These are phyloP conservation scores for Microcebus griseorufus DNA, from an alignment of 2,113 vertebrate species.

Conservation along the genomic window DNA sequence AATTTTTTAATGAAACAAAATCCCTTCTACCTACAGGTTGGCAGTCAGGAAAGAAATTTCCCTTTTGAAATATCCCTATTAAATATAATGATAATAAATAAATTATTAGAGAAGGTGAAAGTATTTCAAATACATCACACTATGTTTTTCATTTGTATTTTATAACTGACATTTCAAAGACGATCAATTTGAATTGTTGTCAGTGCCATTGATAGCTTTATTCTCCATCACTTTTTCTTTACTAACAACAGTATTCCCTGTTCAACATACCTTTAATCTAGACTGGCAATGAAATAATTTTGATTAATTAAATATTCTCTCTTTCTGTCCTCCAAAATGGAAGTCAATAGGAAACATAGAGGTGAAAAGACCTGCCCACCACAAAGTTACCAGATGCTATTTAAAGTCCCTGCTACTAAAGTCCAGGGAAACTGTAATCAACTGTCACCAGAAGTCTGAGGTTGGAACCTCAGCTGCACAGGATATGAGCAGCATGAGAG, in stretches of 20 bases:
- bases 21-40: not conserved
- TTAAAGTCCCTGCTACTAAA: not conserved
- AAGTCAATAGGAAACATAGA: not conserved
- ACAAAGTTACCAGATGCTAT: not conserved
- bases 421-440: not conserved
- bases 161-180: not conserved
- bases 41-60: not conserved
- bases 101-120: constrained; percentile 8
- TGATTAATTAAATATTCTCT: not conserved
- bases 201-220: not conserved
- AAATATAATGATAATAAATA: constrained; percentile 8
- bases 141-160: not conserved
- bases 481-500: not conserved
- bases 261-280: not conserved
- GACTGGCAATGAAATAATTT: not conserved
- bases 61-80: not conserved
- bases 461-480: not conserved
- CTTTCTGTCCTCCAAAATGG: not conserved
- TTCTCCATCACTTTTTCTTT: not conserved
- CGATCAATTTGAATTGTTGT: not conserved
- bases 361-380: not conserved
- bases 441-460: not conserved
- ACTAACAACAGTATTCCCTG: not conserved
- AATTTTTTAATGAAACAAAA: not conserved
- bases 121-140: not conserved